Evolutionary conservation across 2,113 vertebrate species (phyloP), one percentile per base, ranked within the genome.

Genomic region (Antigone vipio): DNA sequence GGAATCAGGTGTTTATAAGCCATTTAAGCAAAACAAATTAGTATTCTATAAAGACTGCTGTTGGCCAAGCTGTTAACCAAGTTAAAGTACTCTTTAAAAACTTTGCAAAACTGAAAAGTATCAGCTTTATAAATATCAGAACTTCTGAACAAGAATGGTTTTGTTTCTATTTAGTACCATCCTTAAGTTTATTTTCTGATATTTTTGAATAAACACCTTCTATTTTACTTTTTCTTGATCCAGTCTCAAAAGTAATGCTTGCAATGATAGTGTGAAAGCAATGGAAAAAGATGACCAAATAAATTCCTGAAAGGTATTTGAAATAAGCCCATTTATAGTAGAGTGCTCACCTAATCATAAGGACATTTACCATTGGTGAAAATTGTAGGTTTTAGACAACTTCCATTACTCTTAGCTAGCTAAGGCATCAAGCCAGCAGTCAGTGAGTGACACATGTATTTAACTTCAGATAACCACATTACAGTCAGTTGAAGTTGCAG

Each of bases 11-110:
- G 69, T 85, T 97, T 87, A 88, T 88, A 94, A 96, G 38, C 60
- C 35, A 95, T 83, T 95, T 95, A 95, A 93, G 53, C 52, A 56
- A 97, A 94, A 92, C 71, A 93, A 97, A 96, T 96, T 30, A 81
- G 42, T 85, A 68, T 71, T 96, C 76, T 85, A 21, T 18, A 89
- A 56, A 95, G 42, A 85, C 13, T 63, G 22, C 11, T 74, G 21
- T 50, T 76, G 67, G 53, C 59, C 80, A 77, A 14, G 16, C 20
- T 86, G 67, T 91, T 93, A 45, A 26, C 10, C 0, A 6, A 76
- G 63, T 32, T 80, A 67, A 79, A 92, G 24, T 30, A 27, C 14
- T 50, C n/a, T 27, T 72, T 27, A 84, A 50, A 94, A 82, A 81
- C 71, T 85, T 91, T 24, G 9, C 24, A 80, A 88, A 94, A 85